Evolutionary conservation across 2,113 vertebrate species (phyloP).

Genomic region (Cnemophilus loriae): DNA sequence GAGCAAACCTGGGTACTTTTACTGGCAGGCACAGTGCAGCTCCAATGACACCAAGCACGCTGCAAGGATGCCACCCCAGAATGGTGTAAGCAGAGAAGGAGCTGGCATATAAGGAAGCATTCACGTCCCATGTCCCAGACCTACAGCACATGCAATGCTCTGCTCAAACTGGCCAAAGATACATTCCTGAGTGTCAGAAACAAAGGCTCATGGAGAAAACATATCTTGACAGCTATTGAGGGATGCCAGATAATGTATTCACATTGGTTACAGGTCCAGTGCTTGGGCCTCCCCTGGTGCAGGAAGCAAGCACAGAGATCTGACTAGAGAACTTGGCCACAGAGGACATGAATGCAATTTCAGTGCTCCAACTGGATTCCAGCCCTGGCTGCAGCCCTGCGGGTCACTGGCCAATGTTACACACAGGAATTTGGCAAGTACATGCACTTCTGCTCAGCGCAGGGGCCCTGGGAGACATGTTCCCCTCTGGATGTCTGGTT

Average conservation of each 20-base stretch:
- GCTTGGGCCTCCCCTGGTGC: neutral
- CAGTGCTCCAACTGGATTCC: neutral
- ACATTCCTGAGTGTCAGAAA: neutral
- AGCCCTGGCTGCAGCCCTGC: neutral
- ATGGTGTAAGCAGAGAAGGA: neutral
- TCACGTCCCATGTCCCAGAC: neutral
- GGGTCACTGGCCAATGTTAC: neutral
- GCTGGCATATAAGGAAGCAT: neutral
- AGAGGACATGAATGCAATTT: neutral
- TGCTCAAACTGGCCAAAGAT: neutral
- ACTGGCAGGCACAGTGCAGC: neutral
- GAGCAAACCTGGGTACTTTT: neutral
- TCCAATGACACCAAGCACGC: neutral
- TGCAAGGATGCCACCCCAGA: rapidly evolving
- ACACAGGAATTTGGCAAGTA: neutral
- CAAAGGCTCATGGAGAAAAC: neutral
- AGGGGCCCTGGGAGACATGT: neutral
- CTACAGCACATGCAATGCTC: neutral
- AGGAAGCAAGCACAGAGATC: rapidly evolving
- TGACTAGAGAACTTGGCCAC: neutral
- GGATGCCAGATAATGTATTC: neutral
- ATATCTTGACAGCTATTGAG: neutral
- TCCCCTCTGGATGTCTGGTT: neutral
- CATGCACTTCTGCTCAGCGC: neutral
- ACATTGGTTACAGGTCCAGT: rapidly evolving